phyloP scores from a whole-genome alignment of 2,113 vertebrate genomes.

The Chamaea fasciata region DNA sequence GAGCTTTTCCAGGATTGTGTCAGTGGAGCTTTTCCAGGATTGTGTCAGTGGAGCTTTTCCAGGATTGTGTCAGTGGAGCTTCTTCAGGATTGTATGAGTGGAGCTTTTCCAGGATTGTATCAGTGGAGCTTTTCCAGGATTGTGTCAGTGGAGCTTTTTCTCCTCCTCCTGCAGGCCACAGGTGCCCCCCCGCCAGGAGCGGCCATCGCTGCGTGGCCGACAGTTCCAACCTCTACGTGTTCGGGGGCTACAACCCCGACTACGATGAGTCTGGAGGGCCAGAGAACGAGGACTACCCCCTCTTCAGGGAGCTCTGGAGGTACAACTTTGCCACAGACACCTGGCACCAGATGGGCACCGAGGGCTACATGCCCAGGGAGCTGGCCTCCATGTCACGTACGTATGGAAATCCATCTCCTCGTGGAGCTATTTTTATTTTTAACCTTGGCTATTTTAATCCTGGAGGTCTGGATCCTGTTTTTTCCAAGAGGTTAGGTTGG shows the following conservation, averaged over 20 bases:
- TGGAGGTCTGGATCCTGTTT: neutral
- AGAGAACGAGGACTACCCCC: slow-evolving; percentile 93
- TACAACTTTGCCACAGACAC: slow-evolving; percentile 94
- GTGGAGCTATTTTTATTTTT: neutral
- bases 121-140: too few species aligned
- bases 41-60: too few species aligned
- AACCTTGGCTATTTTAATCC: neutral
- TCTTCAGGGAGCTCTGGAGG: slow-evolving; percentile 96
- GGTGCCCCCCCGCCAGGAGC: slow-evolving; percentile 87
- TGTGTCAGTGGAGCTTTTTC: too few species aligned
- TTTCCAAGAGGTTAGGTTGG: neutral
- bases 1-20: too few species aligned
- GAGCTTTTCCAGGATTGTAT: too few species aligned
- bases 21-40: too few species aligned
- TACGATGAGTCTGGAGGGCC: slow-evolving; percentile 92
- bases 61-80: too few species aligned
- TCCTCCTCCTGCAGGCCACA: slow-evolving; percentile 73
- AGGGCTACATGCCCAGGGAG: slow-evolving; percentile 96
- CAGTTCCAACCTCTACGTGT: slow-evolving; percentile 91
- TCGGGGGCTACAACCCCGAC: slow-evolving; percentile 97
- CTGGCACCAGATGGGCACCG: slow-evolving; percentile 95
- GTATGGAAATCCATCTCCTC: slow-evolving; percentile 1
- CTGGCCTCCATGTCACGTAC: slow-evolving; percentile 97
- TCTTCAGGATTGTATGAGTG: too few species aligned
- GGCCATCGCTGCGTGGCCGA: slow-evolving; percentile 97